phyloP scores from a whole-genome alignment of 1,140 invertebrate species.

The Drosophila bifasciata region DNA sequence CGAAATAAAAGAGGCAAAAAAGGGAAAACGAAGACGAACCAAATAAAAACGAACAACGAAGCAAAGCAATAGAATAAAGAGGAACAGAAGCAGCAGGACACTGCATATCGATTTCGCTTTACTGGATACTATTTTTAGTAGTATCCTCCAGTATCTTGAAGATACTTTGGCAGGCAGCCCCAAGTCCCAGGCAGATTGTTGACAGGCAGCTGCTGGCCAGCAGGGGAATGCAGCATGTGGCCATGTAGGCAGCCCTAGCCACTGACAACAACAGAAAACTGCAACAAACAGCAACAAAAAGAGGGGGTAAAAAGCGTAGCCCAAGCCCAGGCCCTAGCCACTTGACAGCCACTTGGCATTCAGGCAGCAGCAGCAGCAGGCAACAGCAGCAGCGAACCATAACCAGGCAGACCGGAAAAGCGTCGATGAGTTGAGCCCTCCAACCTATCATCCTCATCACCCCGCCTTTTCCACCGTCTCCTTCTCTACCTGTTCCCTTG shows the following conservation, averaged over 20 bases:
- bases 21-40: conserved; percentile 35
- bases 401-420: conserved; percentile 63
- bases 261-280: conserved; percentile 18
- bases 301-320: conserved; percentile 1
- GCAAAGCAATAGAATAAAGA: conserved; percentile 5
- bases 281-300: conserved; percentile 21
- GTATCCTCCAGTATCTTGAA: too few relatives aligned
- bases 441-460: conserved; percentile 3
- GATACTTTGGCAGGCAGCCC: conserved; percentile 11
- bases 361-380: conserved; percentile 29
- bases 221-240: conserved; percentile 57
- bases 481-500: background rate
- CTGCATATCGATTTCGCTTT: conserved; percentile 40
- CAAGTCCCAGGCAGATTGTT: conserved; percentile 11
- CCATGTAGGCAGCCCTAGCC: conserved; percentile 51
- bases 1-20: conserved; percentile 24
- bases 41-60: conserved; percentile 44
- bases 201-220: conserved; percentile 30
- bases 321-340: conserved; percentile 20
- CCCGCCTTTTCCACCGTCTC: conserved; percentile 3
- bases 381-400: conserved; percentile 44
- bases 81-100: conserved; percentile 7
- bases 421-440: conserved; percentile 68
- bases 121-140: conserved; percentile 14
- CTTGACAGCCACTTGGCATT: conserved; percentile 68